phyloP scores from a whole-genome alignment of 2,113 vertebrate species.

The Epinephelus cyanopodus region DNA sequence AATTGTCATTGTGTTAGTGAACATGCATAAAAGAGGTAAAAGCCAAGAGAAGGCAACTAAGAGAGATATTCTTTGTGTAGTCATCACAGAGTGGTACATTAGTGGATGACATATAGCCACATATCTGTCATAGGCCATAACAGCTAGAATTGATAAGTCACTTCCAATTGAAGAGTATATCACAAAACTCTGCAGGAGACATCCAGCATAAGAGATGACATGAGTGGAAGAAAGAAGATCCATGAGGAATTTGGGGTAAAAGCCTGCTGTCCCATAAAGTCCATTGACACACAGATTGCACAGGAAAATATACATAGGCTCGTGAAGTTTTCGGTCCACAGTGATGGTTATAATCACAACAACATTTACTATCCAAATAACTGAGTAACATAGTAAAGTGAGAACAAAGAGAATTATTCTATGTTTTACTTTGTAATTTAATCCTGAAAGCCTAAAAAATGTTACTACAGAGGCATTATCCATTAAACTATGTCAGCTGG shows the following conservation, averaged over 20 bases:
- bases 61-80: constrained; percentile 10
- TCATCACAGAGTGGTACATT: constrained; percentile 59
- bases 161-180: neutral
- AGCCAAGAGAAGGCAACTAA: neutral
- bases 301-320: constrained; percentile 15
- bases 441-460: neutral
- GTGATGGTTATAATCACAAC: constrained; percentile 49
- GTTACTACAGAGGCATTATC: neutral
- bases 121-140: constrained; percentile 53
- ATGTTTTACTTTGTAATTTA: neutral
- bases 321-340: neutral
- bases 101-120: constrained; percentile 64
- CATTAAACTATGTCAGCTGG: neutral
- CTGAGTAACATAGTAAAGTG: constrained; percentile 15
- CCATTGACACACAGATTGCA: constrained; percentile 5
- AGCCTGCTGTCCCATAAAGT: neutral
- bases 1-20: neutral
- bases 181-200: neutral
- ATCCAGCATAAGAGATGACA: neutral
- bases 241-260: neutral
- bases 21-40: no score
- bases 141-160: neutral
- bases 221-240: neutral
- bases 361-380: constrained; percentile 30
- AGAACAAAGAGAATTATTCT: constrained; percentile 24